These are phyloP conservation scores for Prenolepis imparis DNA, from an alignment of 2,888 invertebrate genomes.

Conservation along the genomic window DNA sequence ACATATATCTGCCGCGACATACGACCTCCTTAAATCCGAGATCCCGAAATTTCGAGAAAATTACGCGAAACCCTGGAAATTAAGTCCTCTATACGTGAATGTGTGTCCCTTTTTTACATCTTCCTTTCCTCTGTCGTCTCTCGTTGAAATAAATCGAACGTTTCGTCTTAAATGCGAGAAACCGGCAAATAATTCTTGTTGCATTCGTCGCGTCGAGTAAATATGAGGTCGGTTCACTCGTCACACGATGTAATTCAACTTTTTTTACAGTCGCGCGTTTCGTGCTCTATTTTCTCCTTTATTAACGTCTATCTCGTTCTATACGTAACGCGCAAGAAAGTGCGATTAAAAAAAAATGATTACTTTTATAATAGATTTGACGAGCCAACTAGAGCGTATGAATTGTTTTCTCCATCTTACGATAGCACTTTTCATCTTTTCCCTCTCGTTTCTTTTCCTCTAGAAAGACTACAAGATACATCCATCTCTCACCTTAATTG, in stretches of 20 bases:
- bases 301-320: background rate
- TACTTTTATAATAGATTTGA: slow-evolving; percentile 32
- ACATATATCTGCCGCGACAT: slow-evolving; percentile 38
- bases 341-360: slow-evolving; percentile 15
- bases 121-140: background rate
- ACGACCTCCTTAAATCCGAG: slow-evolving; percentile 48
- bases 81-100: background rate
- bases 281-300: background rate
- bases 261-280: slow-evolving; percentile 15
- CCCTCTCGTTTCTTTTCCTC: background rate
- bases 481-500: slow-evolving; percentile 30
- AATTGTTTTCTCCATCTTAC: background rate
- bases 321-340: background rate
- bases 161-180: slow-evolving; percentile 4
- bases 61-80: slow-evolving; percentile 9
- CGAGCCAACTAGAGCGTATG: background rate
- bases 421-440: background rate
- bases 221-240: background rate
- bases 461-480: background rate
- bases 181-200: slow-evolving; percentile 6
- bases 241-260: slow-evolving; percentile 16
- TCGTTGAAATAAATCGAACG: background rate
- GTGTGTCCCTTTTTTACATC: background rate
- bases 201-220: background rate
- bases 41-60: slow-evolving; percentile 35